Evolutionary conservation across 2,888 invertebrate species (phyloP), one percentile per base, ranked within the genome.

Genomic region (Neoascia interrupta): DNA sequence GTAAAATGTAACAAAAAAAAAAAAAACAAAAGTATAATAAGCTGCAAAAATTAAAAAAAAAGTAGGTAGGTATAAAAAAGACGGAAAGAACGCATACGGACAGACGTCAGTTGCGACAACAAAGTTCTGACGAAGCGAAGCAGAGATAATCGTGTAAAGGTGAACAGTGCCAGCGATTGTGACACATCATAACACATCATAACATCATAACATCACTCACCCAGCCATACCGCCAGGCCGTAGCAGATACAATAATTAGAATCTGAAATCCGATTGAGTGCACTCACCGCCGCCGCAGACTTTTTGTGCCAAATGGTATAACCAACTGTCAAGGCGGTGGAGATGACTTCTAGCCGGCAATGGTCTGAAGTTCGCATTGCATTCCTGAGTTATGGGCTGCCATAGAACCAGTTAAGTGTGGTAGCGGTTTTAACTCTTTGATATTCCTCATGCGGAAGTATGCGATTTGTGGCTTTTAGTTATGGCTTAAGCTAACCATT

Each of bases 391-490:
- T n/a, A n/a, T n/a, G n/a, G n/a, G n/a, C n/a, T n/a, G n/a, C n/a
- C n/a, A n/a, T n/a, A n/a, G n/a, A n/a, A n/a, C n/a, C n/a, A n/a
- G n/a, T n/a, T n/a, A n/a, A n/a, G 15, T 58, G 19, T 16, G 49
- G 34, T 39, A 26, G 68, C 39, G 19, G 72, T 69, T 60, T 69
- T 16, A 31, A 34, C 56, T 53, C 64, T 76, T 76, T 76, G 76
- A 76, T 64, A 64, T 28, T n/a, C n/a, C 47, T 72, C 72, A 76
- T 64, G 76, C 64, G 72, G 64, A 76, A 76, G 72, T 21, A 51
- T 68, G 23, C 37, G 64, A 72, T 72, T 76, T 41, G n/a, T n/a
- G 53, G 58, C 64, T 76, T 70, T 53, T 63, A 64, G 8, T 60
- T 64, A 58, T 56, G 47, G 43, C 26, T 53, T 41, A 49, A 37